Conservation (phyloP, 1,140 invertebrate species). For the Euura lappo region DNA sequence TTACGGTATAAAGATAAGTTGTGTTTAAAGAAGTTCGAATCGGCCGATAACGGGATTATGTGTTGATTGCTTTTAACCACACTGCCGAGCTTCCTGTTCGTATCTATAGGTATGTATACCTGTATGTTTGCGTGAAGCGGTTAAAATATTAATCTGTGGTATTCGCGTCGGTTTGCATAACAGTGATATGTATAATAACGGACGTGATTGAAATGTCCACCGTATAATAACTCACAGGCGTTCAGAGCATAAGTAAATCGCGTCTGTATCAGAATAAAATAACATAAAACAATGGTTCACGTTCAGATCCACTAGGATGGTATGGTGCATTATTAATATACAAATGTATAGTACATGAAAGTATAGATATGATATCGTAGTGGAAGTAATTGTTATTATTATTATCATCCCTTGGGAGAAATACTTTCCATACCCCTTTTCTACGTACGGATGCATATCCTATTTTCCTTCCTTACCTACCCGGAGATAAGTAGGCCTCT, state of each 20-base stretch:
- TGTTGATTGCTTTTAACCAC: neutral
- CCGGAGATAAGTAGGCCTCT: too few species aligned
- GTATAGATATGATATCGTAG: too few species aligned
- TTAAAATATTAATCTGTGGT: neutral
- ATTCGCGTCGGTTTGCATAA: neutral
- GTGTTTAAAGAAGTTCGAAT: neutral
- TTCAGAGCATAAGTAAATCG: neutral
- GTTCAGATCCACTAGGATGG: neutral
- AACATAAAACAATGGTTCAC: neutral
- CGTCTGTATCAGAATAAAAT: neutral
- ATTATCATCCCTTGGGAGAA: too few species aligned
- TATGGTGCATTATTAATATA: neutral
- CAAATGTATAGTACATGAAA: neutral
- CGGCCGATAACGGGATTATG: neutral
- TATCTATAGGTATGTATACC: neutral
- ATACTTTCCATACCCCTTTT: too few species aligned
- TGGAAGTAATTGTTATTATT: too few species aligned
- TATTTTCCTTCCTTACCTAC: too few species aligned
- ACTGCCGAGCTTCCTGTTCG: neutral
- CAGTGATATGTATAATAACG: neutral
- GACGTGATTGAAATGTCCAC: neutral
- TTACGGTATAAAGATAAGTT: too few species aligned
- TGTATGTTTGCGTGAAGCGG: neutral
- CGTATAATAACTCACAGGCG: neutral
- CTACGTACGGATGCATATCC: too few species aligned